Conservation (phyloP, 2,888 invertebrate genomes). For the Xanthia icteritia region DNA sequence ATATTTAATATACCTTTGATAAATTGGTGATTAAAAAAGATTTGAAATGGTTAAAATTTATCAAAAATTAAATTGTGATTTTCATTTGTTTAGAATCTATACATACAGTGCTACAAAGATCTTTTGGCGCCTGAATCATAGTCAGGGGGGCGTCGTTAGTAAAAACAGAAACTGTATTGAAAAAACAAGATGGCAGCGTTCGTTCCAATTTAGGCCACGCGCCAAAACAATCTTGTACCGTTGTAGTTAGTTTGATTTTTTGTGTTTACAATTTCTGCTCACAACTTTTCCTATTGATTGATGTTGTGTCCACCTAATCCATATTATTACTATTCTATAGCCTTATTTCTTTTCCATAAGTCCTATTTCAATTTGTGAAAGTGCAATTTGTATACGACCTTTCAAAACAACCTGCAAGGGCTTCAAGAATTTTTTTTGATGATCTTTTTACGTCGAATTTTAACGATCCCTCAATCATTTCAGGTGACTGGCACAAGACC, state of each 20-base stretch:
- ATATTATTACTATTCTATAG: no score
- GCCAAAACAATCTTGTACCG: no score
- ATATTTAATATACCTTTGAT: no score
- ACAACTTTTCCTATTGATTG: background rate
- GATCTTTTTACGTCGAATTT: background rate
- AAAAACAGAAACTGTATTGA: no score
- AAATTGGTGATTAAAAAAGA: background rate
- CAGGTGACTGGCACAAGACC: conserved; percentile 24
- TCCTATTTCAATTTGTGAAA: background rate
- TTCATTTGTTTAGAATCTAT: background rate
- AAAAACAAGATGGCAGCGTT: no score
- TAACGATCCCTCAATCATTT: conserved; percentile 14
- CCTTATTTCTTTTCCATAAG: no score
- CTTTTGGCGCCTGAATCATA: no score
- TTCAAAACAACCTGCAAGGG: background rate
- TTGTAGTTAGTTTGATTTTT: background rate
- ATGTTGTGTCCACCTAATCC: background rate
- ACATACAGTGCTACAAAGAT: background rate
- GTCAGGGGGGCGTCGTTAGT: no score
- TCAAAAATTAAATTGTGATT: background rate
- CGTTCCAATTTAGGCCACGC: no score
- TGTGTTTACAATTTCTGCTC: background rate
- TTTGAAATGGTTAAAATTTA: background rate
- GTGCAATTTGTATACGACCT: background rate
- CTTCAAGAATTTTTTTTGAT: background rate